Conservation (phyloP, 2,797 vertebrate genomes). For the Eulemur albifrons region DNA sequence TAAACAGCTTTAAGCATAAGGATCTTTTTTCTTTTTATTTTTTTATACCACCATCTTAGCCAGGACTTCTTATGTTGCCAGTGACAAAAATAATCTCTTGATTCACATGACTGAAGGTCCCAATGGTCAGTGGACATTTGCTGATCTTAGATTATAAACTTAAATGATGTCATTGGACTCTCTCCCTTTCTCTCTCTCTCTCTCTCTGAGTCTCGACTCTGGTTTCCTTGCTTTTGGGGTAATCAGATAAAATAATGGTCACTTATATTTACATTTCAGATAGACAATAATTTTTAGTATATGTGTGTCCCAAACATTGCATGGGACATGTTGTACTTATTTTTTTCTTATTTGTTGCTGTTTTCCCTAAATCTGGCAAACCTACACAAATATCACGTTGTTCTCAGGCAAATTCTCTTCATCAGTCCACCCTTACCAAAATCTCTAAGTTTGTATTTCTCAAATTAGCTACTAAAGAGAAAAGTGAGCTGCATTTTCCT, state of each 20-base stretch:
- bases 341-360: background rate
- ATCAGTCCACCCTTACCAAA: background rate
- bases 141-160: background rate
- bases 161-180: background rate
- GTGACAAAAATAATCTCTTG: background rate
- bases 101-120: background rate
- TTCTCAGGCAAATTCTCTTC: background rate
- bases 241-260: background rate
- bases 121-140: background rate
- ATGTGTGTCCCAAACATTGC: background rate
- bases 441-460: background rate
- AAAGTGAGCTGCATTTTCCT: background rate
- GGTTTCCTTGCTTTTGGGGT: background rate
- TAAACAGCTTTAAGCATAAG: background rate
- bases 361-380: background rate
- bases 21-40: background rate
- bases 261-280: background rate
- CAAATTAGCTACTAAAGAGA: background rate
- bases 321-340: background rate
- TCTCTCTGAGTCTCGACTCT: background rate
- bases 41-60: background rate
- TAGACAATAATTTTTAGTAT: background rate
- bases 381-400: background rate
- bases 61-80: background rate
- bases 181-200: background rate